Conservation (phyloP, 1,140 invertebrate genomes). For the Heliconius hewitsoni region DNA sequence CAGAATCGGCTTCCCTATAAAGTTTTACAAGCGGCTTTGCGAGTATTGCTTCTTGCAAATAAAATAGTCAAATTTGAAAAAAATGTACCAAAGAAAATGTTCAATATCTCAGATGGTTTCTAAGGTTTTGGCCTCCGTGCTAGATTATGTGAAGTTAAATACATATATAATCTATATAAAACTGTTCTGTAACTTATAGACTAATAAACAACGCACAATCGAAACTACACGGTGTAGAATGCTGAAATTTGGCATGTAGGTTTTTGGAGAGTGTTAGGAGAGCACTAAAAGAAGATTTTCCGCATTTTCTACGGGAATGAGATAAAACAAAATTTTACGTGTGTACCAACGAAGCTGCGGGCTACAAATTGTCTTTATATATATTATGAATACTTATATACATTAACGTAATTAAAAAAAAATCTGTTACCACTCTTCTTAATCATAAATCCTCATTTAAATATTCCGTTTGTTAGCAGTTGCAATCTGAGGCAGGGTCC, state of each 20-base stretch:
- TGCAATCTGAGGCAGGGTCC: slow-evolving; percentile 42
- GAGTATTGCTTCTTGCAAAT: slow-evolving; percentile 18
- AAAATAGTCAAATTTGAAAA: slow-evolving; percentile 7
- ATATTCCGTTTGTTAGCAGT: slow-evolving; percentile 49
- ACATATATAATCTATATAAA: neutral
- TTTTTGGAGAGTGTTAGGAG: no score
- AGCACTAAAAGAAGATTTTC: no score
- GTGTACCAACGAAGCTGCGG: no score
- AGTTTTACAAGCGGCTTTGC: slow-evolving; percentile 22
- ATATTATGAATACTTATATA: neutral
- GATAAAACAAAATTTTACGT: no score
- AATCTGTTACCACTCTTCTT: slow-evolving; percentile 11
- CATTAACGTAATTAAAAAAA: neutral
- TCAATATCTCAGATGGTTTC: neutral
- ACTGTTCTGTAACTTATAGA: neutral
- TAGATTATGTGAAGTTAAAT: neutral
- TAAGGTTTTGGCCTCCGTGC: neutral
- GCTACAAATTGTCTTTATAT: neutral
- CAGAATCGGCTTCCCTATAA: slow-evolving; percentile 26
- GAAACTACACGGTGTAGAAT: no score
- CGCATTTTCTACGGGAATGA: neutral
- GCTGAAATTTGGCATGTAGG: no score
- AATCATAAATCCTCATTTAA: slow-evolving; percentile 39
- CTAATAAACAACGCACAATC: no score
- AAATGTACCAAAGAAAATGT: neutral